Evolutionary conservation across 1,140 invertebrate genomes (phyloP).

Genomic region (Drosophila funebris): DNA sequence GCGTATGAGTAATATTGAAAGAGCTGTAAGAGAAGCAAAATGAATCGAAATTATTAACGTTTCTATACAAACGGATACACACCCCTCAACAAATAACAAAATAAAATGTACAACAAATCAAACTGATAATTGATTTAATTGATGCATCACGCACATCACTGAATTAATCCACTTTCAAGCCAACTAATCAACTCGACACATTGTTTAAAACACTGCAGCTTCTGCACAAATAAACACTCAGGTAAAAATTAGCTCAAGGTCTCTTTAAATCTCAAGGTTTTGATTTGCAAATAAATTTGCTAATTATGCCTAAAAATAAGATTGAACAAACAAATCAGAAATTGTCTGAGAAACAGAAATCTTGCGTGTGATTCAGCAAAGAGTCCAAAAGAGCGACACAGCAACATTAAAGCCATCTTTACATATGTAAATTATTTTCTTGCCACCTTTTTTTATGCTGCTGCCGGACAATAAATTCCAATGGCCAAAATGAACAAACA

Average conservation of each 20-base stretch:
- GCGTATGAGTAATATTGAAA: constrained; percentile 20
- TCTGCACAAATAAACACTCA: constrained; percentile 10
- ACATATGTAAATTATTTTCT: constrained; percentile 72
- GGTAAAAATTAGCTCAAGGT: constrained; percentile 64
- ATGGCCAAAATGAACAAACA: constrained; percentile 41
- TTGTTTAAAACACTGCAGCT: constrained; percentile 23
- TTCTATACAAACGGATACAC: too few relatives aligned
- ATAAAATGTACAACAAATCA: background rate
- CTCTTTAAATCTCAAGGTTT: constrained; percentile 51
- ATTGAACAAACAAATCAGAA: constrained; percentile 18
- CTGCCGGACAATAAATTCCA: constrained; percentile 50
- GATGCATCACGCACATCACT: background rate
- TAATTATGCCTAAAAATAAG: constrained; percentile 60
- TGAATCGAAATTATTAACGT: background rate
- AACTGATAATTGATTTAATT: background rate
- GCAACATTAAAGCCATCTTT: constrained; percentile 18
- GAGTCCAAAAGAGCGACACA: constrained; percentile 7
- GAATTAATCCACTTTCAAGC: constrained; percentile 3
- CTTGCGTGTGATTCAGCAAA: constrained; percentile 23
- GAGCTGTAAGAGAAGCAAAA: background rate
- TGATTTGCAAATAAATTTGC: constrained; percentile 77
- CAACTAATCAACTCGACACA: constrained; percentile 11
- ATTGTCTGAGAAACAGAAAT: background rate
- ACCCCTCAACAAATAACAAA: too few relatives aligned
- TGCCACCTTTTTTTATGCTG: constrained; percentile 33